These are phyloP conservation scores for Vidua chalybeata DNA, from an alignment of 2,113 vertebrate species.

Conservation along the genomic window DNA sequence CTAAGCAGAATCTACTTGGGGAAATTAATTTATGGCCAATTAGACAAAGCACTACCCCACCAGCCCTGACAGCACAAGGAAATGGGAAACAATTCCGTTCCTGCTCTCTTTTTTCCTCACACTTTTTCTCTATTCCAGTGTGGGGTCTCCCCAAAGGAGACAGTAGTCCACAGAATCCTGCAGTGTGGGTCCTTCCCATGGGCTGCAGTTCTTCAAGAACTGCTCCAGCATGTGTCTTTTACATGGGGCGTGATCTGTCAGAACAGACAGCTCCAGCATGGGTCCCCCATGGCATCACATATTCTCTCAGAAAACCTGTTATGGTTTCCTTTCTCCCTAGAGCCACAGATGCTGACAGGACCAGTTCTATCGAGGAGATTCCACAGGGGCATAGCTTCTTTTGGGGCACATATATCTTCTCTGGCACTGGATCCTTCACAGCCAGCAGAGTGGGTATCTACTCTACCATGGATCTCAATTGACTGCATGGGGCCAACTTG, in stretches of 20 bases:
- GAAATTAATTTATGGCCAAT: neutral
- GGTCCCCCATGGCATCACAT: fast-evolving
- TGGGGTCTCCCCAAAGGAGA: neutral
- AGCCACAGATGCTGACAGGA: neutral
- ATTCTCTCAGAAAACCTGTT: neutral
- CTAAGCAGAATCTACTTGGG: neutral
- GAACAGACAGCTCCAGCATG: neutral
- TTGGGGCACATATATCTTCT: neutral
- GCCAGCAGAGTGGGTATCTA: neutral
- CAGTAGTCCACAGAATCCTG: neutral
- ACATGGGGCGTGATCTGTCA: fast-evolving
- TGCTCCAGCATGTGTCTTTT: neutral
- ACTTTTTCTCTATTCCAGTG: neutral
- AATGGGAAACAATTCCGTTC: neutral
- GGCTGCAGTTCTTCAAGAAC: neutral
- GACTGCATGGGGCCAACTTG: neutral
- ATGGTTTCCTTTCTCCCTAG: too few relatives aligned
- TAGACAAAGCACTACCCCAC: neutral
- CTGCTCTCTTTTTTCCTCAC: neutral
- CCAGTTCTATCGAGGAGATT: neutral
- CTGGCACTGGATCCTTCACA: neutral
- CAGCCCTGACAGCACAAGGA: neutral
- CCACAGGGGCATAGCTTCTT: neutral
- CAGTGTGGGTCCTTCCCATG: neutral
- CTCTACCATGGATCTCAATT: neutral